These are phyloP conservation scores for Protula sp. DNA, from an alignment of 2,888 invertebrate genomes.

Conservation along the genomic window DNA sequence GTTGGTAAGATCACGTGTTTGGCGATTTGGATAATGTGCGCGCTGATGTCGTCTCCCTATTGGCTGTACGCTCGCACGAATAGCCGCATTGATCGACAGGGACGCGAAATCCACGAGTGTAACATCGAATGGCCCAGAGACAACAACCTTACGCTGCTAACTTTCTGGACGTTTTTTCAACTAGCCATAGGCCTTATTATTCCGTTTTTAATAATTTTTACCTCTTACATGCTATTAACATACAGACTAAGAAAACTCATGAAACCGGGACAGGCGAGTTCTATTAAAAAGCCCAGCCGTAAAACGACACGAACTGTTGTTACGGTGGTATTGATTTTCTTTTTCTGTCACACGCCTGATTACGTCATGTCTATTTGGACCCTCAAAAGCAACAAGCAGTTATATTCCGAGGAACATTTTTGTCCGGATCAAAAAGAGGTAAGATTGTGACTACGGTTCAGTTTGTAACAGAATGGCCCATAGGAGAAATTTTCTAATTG, in stretches of 20 bases:
- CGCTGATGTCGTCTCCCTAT: slow-evolving; percentile 14
- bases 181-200: slow-evolving; percentile 8
- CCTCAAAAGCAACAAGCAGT: no score
- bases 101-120: not conserved
- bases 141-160: not conserved
- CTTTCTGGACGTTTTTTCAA: slow-evolving; percentile 8
- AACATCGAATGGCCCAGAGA: slow-evolving; percentile 5
- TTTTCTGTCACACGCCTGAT: slow-evolving; percentile 18
- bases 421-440: no score
- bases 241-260: not conserved
- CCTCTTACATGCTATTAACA: slow-evolving; percentile 8
- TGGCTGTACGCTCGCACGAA: slow-evolving; percentile 12
- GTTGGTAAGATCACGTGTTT: slow-evolving; percentile 17
- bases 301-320: slow-evolving; percentile 18
- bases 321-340: slow-evolving; percentile 17
- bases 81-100: not conserved
- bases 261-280: not conserved
- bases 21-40: slow-evolving; percentile 14
- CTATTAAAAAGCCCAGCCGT: slow-evolving; percentile 6
- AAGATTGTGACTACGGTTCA: no score
- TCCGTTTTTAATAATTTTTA: slow-evolving; percentile 6
- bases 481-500: no score
- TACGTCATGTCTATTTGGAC: slow-evolving; percentile 12
- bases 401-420: no score
- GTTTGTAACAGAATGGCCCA: no score